Percentiles rank a stretch among this genome's conserved stretches.
These are phyloP conservation scores for Caloenas nicobarica DNA, from an alignment of 2,113 vertebrate species.

Conservation along the genomic window DNA sequence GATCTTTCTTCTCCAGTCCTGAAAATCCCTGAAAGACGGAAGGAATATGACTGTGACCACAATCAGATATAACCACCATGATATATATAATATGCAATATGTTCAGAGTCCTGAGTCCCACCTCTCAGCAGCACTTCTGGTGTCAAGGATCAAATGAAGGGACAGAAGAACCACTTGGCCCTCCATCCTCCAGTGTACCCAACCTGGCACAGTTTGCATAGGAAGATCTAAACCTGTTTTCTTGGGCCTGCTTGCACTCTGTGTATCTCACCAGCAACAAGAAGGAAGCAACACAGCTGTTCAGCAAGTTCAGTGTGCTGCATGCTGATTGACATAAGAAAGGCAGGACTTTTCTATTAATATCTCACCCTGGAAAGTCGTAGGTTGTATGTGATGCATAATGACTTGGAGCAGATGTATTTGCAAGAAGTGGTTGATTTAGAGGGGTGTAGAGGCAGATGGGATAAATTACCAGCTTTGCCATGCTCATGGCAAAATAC, in stretches of 20 bases:
- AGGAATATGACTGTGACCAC: neutral
- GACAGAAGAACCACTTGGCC: neutral
- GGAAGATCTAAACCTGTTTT: neutral
- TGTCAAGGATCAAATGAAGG: rapidly evolving
- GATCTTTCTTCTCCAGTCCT: neutral
- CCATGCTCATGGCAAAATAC: neutral
- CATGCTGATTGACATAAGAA: neutral
- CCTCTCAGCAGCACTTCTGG: neutral
- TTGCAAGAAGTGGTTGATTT: neutral
- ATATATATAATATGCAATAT: rapidly evolving
- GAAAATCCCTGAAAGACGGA: neutral
- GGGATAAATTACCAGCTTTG: neutral
- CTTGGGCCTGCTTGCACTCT: neutral
- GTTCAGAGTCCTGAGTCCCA: neutral
- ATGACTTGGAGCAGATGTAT: neutral
- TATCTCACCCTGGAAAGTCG: neutral
- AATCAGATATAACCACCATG: neutral
- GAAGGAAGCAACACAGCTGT: neutral
- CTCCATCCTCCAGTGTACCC: neutral
- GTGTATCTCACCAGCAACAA: neutral
- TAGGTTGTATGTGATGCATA: neutral
- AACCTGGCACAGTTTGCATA: rapidly evolving
- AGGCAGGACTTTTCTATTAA: neutral
- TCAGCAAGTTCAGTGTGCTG: neutral
- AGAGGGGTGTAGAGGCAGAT: neutral